These are phyloP conservation scores for Orthochromis malagaraziensis DNA, from an alignment of 2,113 vertebrate genomes.

Conservation along the genomic window DNA sequence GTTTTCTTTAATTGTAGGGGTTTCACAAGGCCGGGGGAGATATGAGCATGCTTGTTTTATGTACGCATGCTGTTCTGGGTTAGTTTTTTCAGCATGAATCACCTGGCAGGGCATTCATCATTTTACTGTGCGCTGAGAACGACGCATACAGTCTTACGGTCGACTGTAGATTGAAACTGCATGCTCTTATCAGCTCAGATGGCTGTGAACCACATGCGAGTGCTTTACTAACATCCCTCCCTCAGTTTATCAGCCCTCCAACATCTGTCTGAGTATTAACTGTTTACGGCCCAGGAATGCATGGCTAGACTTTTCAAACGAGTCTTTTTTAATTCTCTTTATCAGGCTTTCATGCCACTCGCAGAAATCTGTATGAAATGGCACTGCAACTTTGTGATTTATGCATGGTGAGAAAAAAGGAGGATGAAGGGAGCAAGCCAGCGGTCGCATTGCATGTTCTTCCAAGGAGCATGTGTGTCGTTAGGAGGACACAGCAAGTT, in stretches of 20 bases:
- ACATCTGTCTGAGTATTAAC: slow-evolving; percentile 56
- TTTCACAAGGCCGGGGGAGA: background rate
- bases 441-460: slow-evolving; percentile 20
- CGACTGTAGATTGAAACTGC: background rate
- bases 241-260: slow-evolving; percentile 41
- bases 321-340: background rate
- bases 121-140: background rate
- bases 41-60: background rate
- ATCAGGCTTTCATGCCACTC: background rate
- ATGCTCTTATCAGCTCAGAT: slow-evolving; percentile 40
- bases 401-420: background rate
- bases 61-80: background rate
- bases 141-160: background rate
- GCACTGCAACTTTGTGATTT: slow-evolving; percentile 2
- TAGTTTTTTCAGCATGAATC: background rate
- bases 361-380: background rate
- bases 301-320: slow-evolving; percentile 2
- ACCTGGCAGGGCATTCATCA: background rate
- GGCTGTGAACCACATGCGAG: slow-evolving; percentile 28
- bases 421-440: background rate
- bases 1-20: background rate
- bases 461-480: slow-evolving; percentile 30
- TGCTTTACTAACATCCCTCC: slow-evolving; percentile 24
- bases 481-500: slow-evolving; percentile 51
- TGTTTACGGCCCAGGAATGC: slow-evolving; percentile 40